Conservation (phyloP, 2,888 invertebrate genomes). For the Falcaria lacertinaria region DNA sequence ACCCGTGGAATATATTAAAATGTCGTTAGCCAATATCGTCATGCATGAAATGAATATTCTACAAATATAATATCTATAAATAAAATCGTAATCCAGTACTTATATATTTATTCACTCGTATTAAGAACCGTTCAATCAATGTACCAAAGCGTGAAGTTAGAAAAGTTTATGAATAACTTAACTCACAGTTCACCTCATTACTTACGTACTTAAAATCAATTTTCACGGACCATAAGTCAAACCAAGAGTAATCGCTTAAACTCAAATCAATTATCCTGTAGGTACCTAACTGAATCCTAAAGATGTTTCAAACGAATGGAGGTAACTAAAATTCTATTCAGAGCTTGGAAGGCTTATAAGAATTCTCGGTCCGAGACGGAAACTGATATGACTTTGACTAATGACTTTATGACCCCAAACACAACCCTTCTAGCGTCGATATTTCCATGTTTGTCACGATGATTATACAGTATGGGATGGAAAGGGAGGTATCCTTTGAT, state of each 20-base stretch:
- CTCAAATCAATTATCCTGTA: neutral
- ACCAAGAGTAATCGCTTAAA: neutral
- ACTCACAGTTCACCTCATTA: neutral
- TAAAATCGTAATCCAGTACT: too few relatives aligned
- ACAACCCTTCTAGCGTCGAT: constrained; percentile 38
- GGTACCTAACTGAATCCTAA: neutral
- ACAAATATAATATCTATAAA: too few relatives aligned
- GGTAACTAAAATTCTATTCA: neutral
- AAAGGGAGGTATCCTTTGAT: constrained; percentile 53
- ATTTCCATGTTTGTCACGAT: constrained; percentile 53
- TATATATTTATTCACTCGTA: too few relatives aligned
- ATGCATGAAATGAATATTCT: too few relatives aligned
- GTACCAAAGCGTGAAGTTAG: neutral
- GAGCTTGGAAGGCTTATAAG: neutral
- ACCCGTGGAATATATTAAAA: too few relatives aligned
- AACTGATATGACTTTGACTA: constrained; percentile 40
- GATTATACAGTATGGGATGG: constrained; percentile 43
- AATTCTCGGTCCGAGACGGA: neutral
- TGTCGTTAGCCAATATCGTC: too few relatives aligned
- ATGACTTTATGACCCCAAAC: constrained; percentile 38
- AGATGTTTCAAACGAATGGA: neutral
- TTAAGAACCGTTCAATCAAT: neutral
- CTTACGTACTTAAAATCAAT: neutral
- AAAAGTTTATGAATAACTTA: neutral
- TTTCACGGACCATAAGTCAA: neutral